phyloP scores from a whole-genome alignment of 2,888 invertebrate genomes.

The Drosophila emarginata region DNA sequence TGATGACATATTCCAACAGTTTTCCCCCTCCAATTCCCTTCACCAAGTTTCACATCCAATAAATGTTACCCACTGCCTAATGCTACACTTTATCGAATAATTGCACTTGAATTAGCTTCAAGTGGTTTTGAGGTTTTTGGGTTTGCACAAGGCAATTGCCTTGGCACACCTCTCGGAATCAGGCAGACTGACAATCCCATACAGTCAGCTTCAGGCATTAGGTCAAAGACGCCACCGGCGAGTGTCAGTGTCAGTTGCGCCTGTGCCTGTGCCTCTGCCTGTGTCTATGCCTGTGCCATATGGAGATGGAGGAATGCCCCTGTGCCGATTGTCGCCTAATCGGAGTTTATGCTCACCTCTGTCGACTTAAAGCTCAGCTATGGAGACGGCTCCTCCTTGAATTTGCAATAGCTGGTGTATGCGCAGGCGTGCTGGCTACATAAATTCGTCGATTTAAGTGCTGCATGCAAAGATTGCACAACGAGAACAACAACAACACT shows the following conservation, averaged over 20 bases:
- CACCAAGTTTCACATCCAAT: slow-evolving; percentile 14
- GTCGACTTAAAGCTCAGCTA: slow-evolving; percentile 54
- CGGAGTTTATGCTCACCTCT: slow-evolving; percentile 80
- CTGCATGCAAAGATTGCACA: slow-evolving; percentile 50
- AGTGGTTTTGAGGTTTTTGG: background rate
- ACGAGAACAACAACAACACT: slow-evolving; percentile 61
- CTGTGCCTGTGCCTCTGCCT: slow-evolving; percentile 10
- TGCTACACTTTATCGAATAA: slow-evolving; percentile 19
- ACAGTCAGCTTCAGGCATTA: slow-evolving; percentile 53
- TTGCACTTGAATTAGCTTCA: slow-evolving; percentile 28
- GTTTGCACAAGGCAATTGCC: slow-evolving; percentile 10
- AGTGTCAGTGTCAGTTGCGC: slow-evolving; percentile 32
- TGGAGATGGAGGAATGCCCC: slow-evolving; percentile 12
- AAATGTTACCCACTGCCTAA: background rate
- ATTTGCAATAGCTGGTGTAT: slow-evolving; percentile 26
- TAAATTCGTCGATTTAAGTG: slow-evolving; percentile 78
- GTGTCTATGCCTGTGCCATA: slow-evolving; percentile 3
- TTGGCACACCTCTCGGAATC: slow-evolving; percentile 21
- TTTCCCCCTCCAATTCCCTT: background rate
- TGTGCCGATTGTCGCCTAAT: slow-evolving; percentile 79
- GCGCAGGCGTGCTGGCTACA: slow-evolving; percentile 71
- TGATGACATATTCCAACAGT: background rate
- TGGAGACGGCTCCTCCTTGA: slow-evolving; percentile 25
- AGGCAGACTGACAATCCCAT: background rate
- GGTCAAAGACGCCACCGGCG: slow-evolving; percentile 52